Percentiles rank a stretch among this genome's conserved stretches.
phyloP scores from a whole-genome alignment of 2,888 invertebrate species.

The Xestobium rufovillosum region DNA sequence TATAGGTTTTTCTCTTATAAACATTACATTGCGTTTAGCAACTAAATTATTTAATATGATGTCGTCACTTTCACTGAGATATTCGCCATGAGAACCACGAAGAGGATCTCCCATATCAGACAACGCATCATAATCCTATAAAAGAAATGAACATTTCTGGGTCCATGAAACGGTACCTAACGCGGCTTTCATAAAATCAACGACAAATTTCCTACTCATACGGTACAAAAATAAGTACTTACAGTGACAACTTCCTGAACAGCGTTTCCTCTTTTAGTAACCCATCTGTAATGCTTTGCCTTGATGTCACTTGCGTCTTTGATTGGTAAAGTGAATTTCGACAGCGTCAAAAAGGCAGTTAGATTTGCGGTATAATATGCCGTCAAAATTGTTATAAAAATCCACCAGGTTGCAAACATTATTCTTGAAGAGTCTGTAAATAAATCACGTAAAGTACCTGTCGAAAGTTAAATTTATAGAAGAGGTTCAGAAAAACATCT shows the following conservation, averaged over 20 bases:
- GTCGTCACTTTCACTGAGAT: slow-evolving; percentile 36
- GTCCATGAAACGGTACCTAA: too few species aligned
- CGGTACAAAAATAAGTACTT: too few species aligned
- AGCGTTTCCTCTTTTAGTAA: slow-evolving; percentile 53
- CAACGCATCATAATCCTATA: too few species aligned
- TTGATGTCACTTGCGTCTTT: slow-evolving; percentile 61
- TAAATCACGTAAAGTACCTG: slow-evolving; percentile 15
- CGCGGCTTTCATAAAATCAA: too few species aligned
- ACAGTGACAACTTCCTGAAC: too few species aligned
- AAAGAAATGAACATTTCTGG: too few species aligned
- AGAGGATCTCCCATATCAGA: too few species aligned
- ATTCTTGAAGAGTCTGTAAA: slow-evolving; percentile 71
- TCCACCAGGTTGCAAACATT: slow-evolving; percentile 87
- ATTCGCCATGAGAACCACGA: slow-evolving; percentile 21
- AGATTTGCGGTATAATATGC: slow-evolving; percentile 88
- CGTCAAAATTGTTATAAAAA: slow-evolving; percentile 78
- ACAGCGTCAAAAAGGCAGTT: slow-evolving; percentile 80
- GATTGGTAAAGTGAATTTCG: slow-evolving; percentile 75
- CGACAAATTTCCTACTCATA: too few species aligned
- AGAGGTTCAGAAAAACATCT: neutral
- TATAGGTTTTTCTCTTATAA: slow-evolving; percentile 62
- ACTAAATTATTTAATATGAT: slow-evolving; percentile 44
- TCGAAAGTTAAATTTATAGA: slow-evolving; percentile 3
- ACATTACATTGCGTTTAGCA: slow-evolving; percentile 47
- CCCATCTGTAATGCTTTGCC: slow-evolving; percentile 57